A percentile compares a stretch with the other conserved stretches of the same genome.
Evolutionary conservation across 1,140 invertebrate genomes (phyloP).

Genomic region (Bombus cullumanus): DNA sequence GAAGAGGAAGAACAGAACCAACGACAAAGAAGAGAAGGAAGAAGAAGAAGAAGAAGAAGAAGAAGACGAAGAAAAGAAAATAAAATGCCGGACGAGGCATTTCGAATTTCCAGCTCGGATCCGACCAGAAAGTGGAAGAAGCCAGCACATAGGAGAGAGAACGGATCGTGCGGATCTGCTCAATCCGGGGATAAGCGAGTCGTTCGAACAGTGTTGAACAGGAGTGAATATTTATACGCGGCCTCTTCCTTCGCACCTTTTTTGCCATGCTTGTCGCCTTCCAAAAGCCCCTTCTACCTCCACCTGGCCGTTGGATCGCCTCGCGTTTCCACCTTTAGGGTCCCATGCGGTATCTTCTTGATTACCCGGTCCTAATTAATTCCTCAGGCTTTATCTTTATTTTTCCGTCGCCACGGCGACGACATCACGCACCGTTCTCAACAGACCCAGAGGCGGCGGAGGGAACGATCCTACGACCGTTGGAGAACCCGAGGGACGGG

Average conservation of each 20-base stretch:
- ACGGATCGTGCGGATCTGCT: conserved; percentile 62
- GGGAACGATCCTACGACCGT: conserved; percentile 25
- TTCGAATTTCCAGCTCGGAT: conserved; percentile 74
- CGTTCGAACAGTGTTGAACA: conserved; percentile 78
- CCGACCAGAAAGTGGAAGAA: conserved; percentile 23
- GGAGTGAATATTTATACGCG: conserved; percentile 79
- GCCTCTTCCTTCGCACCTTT: conserved; percentile 76
- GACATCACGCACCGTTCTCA: conserved; percentile 33
- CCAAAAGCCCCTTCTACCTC: neutral
- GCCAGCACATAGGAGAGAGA: conserved; percentile 25
- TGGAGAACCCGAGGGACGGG: neutral
- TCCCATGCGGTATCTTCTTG: conserved; percentile 77
- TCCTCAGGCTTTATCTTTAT: conserved; percentile 80
- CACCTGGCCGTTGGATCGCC: conserved; percentile 25
- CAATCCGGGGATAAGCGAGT: conserved; percentile 76
- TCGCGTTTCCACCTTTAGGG: conserved; percentile 46
- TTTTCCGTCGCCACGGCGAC: conserved; percentile 63
- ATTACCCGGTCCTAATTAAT: conserved; percentile 81
- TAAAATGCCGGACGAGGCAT: conserved; percentile 62
- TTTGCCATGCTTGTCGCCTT: conserved; percentile 67
- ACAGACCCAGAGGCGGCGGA: conserved; percentile 15
- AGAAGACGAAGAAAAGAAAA: conserved; percentile 50
- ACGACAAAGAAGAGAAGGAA: neutral
- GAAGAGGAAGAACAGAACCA: neutral
- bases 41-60: conserved; percentile 8